Base-by-base conservation (phyloP, 2,113 vertebrate species). In the Nothobranchius furzeri region DNA sequence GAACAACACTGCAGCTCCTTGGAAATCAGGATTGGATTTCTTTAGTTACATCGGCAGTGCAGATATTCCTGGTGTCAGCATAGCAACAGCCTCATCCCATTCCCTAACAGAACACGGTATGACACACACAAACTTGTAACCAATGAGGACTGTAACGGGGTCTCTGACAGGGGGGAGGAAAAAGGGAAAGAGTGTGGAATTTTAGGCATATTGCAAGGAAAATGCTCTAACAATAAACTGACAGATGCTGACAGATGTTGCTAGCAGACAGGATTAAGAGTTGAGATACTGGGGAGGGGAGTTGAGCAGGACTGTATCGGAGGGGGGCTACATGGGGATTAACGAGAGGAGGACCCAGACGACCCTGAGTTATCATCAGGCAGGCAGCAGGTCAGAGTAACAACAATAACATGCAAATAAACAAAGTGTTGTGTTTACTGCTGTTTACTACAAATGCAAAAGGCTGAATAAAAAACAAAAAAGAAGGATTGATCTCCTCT, bases 61-160 rank as follows among this genome's bases (percentile, higher is more conserved):
- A 87, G 83, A 84, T 86, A 86, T 83, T 85, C 80, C 80, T 70
- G 59, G 85, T 73, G 82, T 88, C 88, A 87, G 89, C 88, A 90
- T 91, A 90, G 89, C 89, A 89, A 90, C 89, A 91, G 87, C 89
- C 79, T 64, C 83, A 46, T 88, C 80, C 81, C 83, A 64, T 88
- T 87, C 86, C 78, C 84, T 82, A 79, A 82, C 89, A 83, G 84
- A 85, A 85, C 79, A 76, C 66, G 83, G 76, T 80, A 75, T 90
- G 87, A 90, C 85, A 91, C 84, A 76, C 76, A 79, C 75, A 76
- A 64, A 85, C 82, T 82, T 88, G 81, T 75, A 89, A 87, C 89
- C 89, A 90, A 89, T 90, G 87, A 87, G 84, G 87, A 72, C 82
- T 79, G 82, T 88, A 88, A 83, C 78, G 76, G 87, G 86, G 64